Conservation (phyloP, 2,113 vertebrate species). For the Ariopsis seemanni region DNA sequence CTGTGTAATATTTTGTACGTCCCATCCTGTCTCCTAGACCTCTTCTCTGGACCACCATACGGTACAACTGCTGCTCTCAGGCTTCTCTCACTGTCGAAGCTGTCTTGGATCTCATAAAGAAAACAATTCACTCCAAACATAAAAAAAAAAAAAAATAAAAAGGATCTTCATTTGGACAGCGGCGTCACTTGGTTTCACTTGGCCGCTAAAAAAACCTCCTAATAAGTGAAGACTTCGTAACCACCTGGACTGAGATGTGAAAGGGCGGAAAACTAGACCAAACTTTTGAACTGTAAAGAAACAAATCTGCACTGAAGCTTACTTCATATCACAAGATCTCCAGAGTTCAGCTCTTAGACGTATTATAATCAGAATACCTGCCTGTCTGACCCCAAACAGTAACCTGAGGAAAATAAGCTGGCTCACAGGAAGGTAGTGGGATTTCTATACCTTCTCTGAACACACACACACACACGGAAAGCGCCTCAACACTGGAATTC, state of each 20-base stretch:
- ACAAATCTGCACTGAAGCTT: background rate
- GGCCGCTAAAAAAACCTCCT: background rate
- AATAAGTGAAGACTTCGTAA: background rate
- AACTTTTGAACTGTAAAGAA: background rate
- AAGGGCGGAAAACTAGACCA: background rate
- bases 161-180: background rate
- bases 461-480: background rate
- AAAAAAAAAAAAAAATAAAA: background rate
- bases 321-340: background rate
- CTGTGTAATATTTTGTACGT: conserved; percentile 6
- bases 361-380: background rate
- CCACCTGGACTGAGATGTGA: background rate
- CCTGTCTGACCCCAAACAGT: background rate
- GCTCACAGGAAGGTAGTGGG: background rate
- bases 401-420: background rate
- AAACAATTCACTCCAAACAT: background rate
- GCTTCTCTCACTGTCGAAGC: background rate
- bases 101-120: conserved; percentile 19
- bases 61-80: background rate
- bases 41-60: conserved; percentile 1
- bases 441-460: background rate
- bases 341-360: background rate
- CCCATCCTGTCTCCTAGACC: background rate
- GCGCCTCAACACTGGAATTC: conserved; percentile 27
- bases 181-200: background rate